A percentile compares a stretch with the other conserved stretches of the same genome.
Evolutionary conservation across 2,797 vertebrate genomes (phyloP).

Genomic region (Cottoperca gobio): DNA sequence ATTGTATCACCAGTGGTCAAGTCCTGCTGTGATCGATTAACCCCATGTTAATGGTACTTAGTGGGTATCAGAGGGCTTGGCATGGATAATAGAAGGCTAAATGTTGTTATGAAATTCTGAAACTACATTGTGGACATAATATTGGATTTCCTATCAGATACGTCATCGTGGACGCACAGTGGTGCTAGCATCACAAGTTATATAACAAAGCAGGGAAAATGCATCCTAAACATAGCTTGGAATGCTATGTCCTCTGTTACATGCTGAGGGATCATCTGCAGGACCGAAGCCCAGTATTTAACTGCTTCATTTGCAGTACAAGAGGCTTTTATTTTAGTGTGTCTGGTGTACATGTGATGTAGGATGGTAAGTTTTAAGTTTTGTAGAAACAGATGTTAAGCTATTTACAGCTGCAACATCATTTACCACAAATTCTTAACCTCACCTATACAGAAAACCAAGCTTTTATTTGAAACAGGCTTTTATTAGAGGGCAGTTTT

Average conservation of each 20-base stretch:
- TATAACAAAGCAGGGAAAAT: slow-evolving; percentile 9
- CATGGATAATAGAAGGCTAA: neutral
- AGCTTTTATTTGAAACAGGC: neutral
- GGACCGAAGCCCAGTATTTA: neutral
- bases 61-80: slow-evolving; percentile 21
- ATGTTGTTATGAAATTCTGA: slow-evolving; percentile 20
- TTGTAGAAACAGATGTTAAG: neutral
- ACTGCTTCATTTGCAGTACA: neutral
- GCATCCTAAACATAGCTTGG: neutral
- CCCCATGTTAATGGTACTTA: slow-evolving; percentile 12
- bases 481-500: neutral
- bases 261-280: slow-evolving; percentile 1
- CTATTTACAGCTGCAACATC: neutral
- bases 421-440: neutral
- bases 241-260: neutral
- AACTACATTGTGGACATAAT: neutral
- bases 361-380: neutral
- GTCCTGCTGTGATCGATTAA: slow-evolving; percentile 35
- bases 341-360: neutral
- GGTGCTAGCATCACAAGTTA: slow-evolving; percentile 22
- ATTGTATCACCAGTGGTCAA: slow-evolving; percentile 17
- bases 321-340: neutral
- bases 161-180: neutral
- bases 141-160: slow-evolving; percentile 1
- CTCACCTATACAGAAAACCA: neutral